phyloP scores from a whole-genome alignment of 2,113 vertebrate species.

The Dasyurus viverrinus region DNA sequence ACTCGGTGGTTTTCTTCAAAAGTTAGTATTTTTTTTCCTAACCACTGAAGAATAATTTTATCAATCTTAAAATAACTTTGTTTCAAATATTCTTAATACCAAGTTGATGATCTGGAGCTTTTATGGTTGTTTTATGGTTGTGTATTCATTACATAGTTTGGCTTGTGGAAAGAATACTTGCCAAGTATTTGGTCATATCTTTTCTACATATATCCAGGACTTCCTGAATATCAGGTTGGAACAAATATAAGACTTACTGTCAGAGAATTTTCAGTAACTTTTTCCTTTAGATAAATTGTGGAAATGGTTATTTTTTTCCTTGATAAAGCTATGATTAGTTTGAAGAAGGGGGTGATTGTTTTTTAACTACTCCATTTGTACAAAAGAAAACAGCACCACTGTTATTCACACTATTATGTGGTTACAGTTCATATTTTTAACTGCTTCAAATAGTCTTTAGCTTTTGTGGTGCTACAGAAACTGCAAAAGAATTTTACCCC shows the following conservation, averaged over 20 bases:
- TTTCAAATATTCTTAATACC: slow-evolving; percentile 55
- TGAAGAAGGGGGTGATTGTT: slow-evolving; percentile 43
- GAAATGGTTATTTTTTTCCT: slow-evolving; percentile 19
- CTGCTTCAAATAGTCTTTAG: slow-evolving; percentile 6
- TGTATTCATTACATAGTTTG: slow-evolving; percentile 51
- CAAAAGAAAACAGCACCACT: slow-evolving; percentile 30
- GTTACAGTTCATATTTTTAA: slow-evolving; percentile 44
- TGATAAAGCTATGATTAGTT: slow-evolving; percentile 15
- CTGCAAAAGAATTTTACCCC: not conserved
- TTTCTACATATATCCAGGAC: slow-evolving; percentile 25
- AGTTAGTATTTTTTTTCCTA: not conserved
- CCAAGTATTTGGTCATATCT: slow-evolving; percentile 38
- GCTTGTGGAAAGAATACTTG: slow-evolving; percentile 36
- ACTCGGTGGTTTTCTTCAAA: not conserved
- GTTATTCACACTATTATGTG: slow-evolving; percentile 23
- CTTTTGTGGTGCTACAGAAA: slow-evolving; percentile 30
- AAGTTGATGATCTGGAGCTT: slow-evolving; percentile 63
- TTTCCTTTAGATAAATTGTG: slow-evolving; percentile 32
- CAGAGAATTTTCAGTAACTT: slow-evolving; percentile 12
- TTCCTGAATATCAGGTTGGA: not conserved
- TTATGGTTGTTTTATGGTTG: slow-evolving; percentile 63
- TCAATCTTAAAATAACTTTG: slow-evolving; percentile 56
- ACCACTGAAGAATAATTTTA: slow-evolving; percentile 35
- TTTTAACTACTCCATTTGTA: not conserved
- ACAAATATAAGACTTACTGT: slow-evolving; percentile 12